Conservation (phyloP, 2,797 vertebrate genomes). For the Tokudaia tokunoshimensis region DNA sequence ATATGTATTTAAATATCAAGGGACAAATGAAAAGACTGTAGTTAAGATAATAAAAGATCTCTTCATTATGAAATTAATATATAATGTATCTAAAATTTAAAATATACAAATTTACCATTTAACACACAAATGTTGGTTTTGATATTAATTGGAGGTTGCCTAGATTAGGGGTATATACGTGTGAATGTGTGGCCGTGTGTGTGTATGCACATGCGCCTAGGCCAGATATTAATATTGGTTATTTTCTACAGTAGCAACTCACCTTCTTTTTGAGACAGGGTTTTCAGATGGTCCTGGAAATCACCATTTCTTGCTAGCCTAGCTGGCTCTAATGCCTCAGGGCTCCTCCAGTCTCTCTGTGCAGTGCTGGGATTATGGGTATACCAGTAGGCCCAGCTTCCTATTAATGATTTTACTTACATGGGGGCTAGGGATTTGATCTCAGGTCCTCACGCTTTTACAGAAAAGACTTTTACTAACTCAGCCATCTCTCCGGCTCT, state of each 20-base stretch:
- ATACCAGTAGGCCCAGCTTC: background rate
- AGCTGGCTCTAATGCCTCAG: background rate
- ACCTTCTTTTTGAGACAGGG: background rate
- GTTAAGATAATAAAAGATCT: slow-evolving; percentile 33
- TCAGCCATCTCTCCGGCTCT: background rate
- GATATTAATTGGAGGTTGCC: background rate
- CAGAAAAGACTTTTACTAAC: background rate
- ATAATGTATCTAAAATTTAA: slow-evolving; percentile 40
- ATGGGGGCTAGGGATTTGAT: background rate
- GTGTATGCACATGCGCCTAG: background rate
- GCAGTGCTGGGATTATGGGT: too few species aligned
- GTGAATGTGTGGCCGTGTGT: background rate
- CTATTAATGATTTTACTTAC: background rate
- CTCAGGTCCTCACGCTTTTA: background rate
- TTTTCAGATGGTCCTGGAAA: background rate
- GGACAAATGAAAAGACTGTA: background rate
- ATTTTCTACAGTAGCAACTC: background rate
- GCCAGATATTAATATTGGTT: background rate
- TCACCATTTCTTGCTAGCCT: background rate
- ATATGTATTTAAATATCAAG: background rate
- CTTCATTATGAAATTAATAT: background rate
- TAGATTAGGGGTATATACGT: background rate
- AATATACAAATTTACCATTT: slow-evolving; percentile 39
- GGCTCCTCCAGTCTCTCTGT: background rate
- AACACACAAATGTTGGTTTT: slow-evolving; percentile 54